Percentiles rank a stretch among this genome's conserved stretches.
phyloP scores from a whole-genome alignment of 1,140 invertebrate genomes.

The Nasonia vitripennis region DNA sequence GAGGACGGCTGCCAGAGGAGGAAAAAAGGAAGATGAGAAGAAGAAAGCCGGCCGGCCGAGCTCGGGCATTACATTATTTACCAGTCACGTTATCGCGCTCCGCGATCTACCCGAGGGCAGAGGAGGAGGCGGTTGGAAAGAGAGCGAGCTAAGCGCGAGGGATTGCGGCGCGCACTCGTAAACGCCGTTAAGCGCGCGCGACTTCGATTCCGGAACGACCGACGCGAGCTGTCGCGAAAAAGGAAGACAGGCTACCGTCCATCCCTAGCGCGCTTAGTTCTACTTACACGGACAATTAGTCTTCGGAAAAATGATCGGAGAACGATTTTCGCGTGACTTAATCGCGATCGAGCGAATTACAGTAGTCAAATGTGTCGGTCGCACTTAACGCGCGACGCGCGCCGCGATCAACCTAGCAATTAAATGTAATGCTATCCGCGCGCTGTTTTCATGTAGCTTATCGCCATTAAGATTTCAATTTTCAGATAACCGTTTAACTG shows the following conservation, averaged over 20 bases:
- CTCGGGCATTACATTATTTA: constrained; percentile 41
- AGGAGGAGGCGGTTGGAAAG: background rate
- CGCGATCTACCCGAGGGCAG: background rate
- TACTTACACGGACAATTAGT: background rate
- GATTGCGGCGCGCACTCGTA: background rate
- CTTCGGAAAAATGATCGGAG: background rate
- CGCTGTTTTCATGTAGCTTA: background rate
- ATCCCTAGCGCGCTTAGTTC: background rate
- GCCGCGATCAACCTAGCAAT: background rate
- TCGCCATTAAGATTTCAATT: constrained; percentile 19
- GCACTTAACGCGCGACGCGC: no score
- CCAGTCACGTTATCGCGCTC: constrained; percentile 13
- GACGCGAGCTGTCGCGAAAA: background rate
- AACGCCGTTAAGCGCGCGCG: constrained; percentile 15
- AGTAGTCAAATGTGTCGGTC: background rate
- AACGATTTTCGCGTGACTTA: background rate
- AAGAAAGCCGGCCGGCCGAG: background rate
- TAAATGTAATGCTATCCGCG: background rate
- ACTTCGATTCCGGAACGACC: constrained; percentile 10
- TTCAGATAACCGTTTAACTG: constrained; percentile 22
- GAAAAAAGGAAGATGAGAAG: constrained; percentile 1
- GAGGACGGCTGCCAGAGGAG: background rate
- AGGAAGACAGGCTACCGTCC: background rate
- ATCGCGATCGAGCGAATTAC: background rate
- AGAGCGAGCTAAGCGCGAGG: background rate